A percentile compares a stretch with the other conserved stretches of the same genome.
phyloP scores from a whole-genome alignment of 92 coral and sea anemone species.

The Heliopora coerulea region DNA sequence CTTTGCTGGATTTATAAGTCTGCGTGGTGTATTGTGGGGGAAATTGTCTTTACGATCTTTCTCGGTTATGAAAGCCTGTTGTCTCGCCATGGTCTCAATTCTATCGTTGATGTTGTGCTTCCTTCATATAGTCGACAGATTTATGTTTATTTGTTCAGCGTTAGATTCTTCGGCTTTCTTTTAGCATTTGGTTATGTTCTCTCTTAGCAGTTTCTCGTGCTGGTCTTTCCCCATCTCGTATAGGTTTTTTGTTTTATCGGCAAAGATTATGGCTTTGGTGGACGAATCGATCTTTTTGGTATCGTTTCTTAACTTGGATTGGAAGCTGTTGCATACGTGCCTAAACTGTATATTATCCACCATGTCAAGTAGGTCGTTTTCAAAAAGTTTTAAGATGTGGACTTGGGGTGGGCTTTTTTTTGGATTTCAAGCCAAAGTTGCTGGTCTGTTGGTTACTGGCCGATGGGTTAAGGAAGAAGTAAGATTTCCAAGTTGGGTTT shows the following conservation, averaged over 20 bases:
- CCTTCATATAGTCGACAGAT: conserved; percentile 8
- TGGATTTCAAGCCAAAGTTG: not conserved
- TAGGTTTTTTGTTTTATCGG: conserved; percentile 22
- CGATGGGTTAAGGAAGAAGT: not conserved
- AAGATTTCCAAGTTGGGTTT: not conserved
- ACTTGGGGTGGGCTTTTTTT: not conserved
- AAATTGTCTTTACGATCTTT: conserved; percentile 34
- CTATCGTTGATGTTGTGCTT: conserved; percentile 35
- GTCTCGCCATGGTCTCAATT: conserved; percentile 28
- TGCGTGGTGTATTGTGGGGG: conserved; percentile 41
- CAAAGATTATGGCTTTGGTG: conserved; percentile 12
- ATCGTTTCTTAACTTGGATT: not conserved
- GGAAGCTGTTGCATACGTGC: too few species aligned
- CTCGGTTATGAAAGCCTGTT: too few species aligned
- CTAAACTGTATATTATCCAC: conserved; percentile 14
- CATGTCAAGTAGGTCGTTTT: conserved; percentile 7
- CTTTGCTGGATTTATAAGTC: conserved; percentile 46
- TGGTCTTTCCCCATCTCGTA: not conserved
- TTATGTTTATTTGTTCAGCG: conserved; percentile 28
- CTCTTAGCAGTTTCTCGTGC: conserved; percentile 20
- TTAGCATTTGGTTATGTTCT: conserved; percentile 24
- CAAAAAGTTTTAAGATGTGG: not conserved
- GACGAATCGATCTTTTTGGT: not conserved
- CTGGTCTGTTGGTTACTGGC: not conserved
- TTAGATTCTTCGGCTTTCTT: conserved; percentile 29